Evolutionary conservation across 2,113 vertebrate species (phyloP), one percentile per base, ranked within the genome.

Genomic region (Arenaria interpres): DNA sequence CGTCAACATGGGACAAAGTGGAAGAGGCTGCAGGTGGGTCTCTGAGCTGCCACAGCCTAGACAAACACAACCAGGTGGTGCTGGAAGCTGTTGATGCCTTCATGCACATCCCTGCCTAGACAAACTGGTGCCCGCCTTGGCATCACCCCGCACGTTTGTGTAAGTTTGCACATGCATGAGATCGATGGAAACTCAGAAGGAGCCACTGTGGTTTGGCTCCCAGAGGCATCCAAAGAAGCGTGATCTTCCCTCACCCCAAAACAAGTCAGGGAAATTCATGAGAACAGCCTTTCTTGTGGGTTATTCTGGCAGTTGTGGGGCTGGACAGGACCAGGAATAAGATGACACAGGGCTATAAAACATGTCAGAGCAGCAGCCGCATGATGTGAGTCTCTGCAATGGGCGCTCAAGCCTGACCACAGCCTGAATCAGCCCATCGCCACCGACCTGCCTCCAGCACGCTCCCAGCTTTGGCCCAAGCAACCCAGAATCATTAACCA

Each of bases 261-360:
- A 69, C 71, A 64, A 87, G 86, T 13, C 83, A 75, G 60, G 62
- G 83, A 73, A 95, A 96, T 78, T 89, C 14, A 85, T 23, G 48
- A 78, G 90, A 95, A 32, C 45, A 71, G 41, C 77, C 91, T 95
- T 96, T 97, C 67, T 96, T 95, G 95, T 96, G 95, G 89, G 71
- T 76, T 95, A 13, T 82, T 62, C 90, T 96, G 96, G 96, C 88
- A 91, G 63, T 12, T 18, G 48, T 0, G 0, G 56, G 56, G 84
- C 88, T 87, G 94, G 86, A 92, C 92, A 85, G 88, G 64, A 90
- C 83, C 64, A 30, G 80, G 32, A 78, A 17, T 27, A 9, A 41
- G 86, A 91, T 1, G 43, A 92, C 86, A 64, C 37, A 85, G 43
- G 46, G 76, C 53, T 83, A 72, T 93, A 95, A 93, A 96, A 71